Evolutionary conservation across 2,797 vertebrate genomes (phyloP), one percentile per base, ranked within the genome.

Genomic region (Darevskia mixta): DNA sequence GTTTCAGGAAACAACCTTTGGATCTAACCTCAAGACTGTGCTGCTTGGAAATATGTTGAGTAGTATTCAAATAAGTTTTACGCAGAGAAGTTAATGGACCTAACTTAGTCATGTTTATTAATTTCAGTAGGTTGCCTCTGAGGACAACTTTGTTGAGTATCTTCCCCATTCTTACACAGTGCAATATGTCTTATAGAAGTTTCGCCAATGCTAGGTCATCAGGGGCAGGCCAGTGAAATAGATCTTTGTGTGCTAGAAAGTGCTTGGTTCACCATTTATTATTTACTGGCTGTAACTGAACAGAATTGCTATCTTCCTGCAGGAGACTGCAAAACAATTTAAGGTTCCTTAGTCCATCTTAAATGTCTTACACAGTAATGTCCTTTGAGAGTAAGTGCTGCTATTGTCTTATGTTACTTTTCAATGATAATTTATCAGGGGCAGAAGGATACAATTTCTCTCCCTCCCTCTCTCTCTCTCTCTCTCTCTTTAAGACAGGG

Each of bases 341-440:
- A 72, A 43, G 17, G 55, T 88, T 67, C 66, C 20, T 83, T 43
- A 43, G 49, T 79, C 35, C 38, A 61, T 88, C 18, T 88, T 64
- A 88, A 88, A 85, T 85, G 66, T 73, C 75, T 84, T 79, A 27
- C 35, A 64, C 13, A 80, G 38, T 45, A 79, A 43, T 80, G 38
- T 72, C 38, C 32, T 81, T 84, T 85, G 78, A 81, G 69, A 85
- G 8, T 80, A 81, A 76, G 69, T 49, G 61, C 69, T 85, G 27
- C 10, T n/a, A 66, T 81, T 88, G 76, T 79, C 38, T 64, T 85
- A 61, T 67, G 32, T 76, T 85, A 80, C 43, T 85, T 80, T 89
- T 85, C 88, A 89, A 58, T 89, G 43, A 81, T 49, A 85, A 55
- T 85, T 89, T 84, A 85, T 89, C n/a, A 64, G 55, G 55, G 27